Percentiles rank a stretch among this genome's conserved stretches.
Evolutionary conservation across 1,140 invertebrate species (phyloP).

Genomic region (Rhizoglyphus robini): DNA sequence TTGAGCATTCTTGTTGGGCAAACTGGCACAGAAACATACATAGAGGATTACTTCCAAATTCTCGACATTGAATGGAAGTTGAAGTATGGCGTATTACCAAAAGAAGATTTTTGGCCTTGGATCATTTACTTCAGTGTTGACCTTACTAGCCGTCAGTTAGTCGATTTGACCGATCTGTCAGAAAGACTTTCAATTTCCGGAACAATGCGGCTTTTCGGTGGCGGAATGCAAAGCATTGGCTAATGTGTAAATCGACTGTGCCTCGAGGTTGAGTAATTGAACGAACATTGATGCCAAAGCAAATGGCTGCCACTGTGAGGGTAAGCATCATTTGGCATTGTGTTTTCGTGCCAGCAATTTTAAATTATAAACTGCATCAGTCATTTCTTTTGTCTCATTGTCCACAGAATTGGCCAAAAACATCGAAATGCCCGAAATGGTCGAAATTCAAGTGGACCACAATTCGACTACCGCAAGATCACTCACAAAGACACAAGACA

Average conservation of each 20-base stretch:
- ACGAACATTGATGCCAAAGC: neutral
- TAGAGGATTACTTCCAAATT: neutral
- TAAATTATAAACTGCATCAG: no score
- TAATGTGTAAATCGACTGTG: neutral
- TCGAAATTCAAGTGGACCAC: no score
- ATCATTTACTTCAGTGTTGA: neutral
- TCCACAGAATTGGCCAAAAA: no score
- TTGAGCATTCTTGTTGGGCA: neutral
- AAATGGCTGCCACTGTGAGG: neutral
- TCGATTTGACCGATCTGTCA: neutral
- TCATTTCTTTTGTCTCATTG: no score
- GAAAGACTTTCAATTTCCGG: neutral
- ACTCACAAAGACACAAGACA: no score
- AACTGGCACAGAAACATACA: neutral
- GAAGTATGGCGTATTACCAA: neutral
- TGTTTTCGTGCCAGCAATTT: neutral
- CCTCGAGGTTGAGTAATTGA: neutral
- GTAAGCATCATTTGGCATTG: neutral
- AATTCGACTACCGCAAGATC: no score
- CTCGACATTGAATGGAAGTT: neutral
- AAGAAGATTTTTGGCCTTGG: neutral
- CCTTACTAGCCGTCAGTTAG: neutral
- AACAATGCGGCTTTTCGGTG: neutral
- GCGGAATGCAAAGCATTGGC: neutral
- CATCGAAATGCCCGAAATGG: no score